These are phyloP conservation scores for Acanthopagrus latus DNA, from an alignment of 2,797 vertebrate genomes.

Conservation along the genomic window DNA sequence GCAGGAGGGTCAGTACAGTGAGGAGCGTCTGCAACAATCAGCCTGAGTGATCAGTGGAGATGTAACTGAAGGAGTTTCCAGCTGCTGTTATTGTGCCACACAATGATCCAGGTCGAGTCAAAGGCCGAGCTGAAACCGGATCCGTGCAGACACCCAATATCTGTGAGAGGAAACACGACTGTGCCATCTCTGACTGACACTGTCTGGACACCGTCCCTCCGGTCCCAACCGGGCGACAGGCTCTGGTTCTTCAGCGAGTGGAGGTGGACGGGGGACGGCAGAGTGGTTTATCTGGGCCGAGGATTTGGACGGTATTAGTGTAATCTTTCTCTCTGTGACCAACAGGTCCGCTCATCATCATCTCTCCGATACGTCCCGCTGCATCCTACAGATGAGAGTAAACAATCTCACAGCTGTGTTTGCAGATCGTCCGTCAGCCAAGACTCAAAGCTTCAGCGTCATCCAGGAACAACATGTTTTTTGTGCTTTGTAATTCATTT, in stretches of 20 bases:
- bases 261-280: neutral
- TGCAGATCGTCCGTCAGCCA: neutral
- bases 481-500: no score
- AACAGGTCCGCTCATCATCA: conserved; percentile 53
- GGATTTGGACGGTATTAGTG: conserved; percentile 68
- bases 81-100: conserved; percentile 16
- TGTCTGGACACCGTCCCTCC: neutral
- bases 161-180: conserved; percentile 27
- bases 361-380: conserved; percentile 31
- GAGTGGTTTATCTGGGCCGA: conserved; percentile 41
- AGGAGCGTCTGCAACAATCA: neutral
- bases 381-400: conserved; percentile 40
- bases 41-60: neutral
- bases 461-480: no score
- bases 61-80: conserved; percentile 37
- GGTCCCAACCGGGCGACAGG: no score
- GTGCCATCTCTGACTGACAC: neutral
- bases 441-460: neutral
- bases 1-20: no score
- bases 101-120: conserved; percentile 48
- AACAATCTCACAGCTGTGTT: conserved; percentile 41
- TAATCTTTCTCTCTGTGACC: conserved; percentile 67
- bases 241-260: conserved; percentile 1
- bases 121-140: conserved; percentile 49
- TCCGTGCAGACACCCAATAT: conserved; percentile 54